Conservation (phyloP, 1,140 invertebrate species). For the Plodia interpunctella region DNA sequence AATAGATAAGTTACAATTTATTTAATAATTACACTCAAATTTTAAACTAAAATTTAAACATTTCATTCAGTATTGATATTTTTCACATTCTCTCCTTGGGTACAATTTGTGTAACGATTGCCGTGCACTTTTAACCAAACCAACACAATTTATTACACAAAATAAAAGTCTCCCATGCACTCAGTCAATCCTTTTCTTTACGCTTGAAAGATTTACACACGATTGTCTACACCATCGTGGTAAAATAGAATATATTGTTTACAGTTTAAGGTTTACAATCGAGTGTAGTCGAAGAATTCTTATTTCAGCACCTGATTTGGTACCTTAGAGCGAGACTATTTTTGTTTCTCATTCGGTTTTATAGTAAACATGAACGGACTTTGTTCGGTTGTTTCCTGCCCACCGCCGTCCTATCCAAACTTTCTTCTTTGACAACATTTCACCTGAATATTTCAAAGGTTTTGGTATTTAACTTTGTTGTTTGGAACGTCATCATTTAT, state of each 20-base stretch:
- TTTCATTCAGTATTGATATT: background rate
- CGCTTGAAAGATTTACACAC: background rate
- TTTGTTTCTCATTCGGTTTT: slow-evolving; percentile 18
- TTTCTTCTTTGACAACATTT: slow-evolving; percentile 5
- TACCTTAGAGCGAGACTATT: slow-evolving; percentile 7
- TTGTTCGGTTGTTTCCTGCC: background rate
- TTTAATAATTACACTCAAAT: too few relatives aligned
- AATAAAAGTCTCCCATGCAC: slow-evolving; percentile 1
- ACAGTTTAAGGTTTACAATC: slow-evolving; percentile 3
- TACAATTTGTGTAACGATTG: too few relatives aligned
- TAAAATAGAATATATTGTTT: background rate
- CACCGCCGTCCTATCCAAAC: background rate
- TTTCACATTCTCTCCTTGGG: background rate
- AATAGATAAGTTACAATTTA: too few relatives aligned
- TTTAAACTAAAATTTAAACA: too few relatives aligned
- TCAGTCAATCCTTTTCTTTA: background rate
- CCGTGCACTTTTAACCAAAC: too few relatives aligned
- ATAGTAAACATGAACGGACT: slow-evolving; percentile 6
- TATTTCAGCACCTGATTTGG: slow-evolving; percentile 14
- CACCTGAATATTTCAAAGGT: background rate
- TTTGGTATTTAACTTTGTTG: background rate
- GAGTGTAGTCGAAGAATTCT: background rate
- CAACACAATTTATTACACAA: too few relatives aligned
- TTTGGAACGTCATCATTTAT: background rate
- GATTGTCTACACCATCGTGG: background rate